Evolutionary conservation across 2,888 invertebrate genomes (phyloP).

Genomic region (Theodoxus fluviatilis): DNA sequence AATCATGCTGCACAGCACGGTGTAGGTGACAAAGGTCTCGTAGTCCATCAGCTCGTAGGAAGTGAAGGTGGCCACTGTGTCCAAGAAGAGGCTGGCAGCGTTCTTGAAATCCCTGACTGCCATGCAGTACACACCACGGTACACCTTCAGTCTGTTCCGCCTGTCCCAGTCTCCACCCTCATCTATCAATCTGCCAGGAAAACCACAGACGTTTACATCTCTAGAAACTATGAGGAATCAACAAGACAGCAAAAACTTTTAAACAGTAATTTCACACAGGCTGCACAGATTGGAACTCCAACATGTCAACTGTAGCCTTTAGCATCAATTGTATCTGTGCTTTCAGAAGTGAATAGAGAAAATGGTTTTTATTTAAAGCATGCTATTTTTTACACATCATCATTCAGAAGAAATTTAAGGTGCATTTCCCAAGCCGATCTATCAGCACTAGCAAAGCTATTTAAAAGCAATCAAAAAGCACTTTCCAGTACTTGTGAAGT

Average conservation of each 20-base stretch:
- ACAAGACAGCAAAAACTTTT: conserved; percentile 6
- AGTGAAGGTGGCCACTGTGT: conserved; percentile 98
- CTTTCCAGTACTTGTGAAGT: no score
- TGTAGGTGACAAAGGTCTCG: conserved; percentile 81
- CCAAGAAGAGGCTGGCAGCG: conserved; percentile 93
- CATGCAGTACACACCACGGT: conserved; percentile 88
- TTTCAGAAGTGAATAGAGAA: no score
- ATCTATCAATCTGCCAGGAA: conserved; percentile 75
- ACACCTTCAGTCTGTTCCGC: conserved; percentile 92
- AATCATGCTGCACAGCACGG: conserved; percentile 83
- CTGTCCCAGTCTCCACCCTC: conserved; percentile 99
- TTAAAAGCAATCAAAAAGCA: no score
- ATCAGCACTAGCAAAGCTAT: no score
- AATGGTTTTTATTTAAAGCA: no score
- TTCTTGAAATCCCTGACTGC: conserved; percentile 94
- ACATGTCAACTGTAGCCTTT: no score
- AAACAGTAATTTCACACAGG: no score
- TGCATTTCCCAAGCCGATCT: no score
- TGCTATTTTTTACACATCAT: no score
- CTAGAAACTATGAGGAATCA: background rate
- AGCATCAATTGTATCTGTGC: no score
- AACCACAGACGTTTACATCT: background rate
- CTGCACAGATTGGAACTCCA: no score
- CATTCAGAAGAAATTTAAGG: no score
- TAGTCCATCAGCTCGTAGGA: conserved; percentile 99